phyloP scores from a whole-genome alignment of 1,140 invertebrate genomes.

The Drosophila trapezifrons region DNA sequence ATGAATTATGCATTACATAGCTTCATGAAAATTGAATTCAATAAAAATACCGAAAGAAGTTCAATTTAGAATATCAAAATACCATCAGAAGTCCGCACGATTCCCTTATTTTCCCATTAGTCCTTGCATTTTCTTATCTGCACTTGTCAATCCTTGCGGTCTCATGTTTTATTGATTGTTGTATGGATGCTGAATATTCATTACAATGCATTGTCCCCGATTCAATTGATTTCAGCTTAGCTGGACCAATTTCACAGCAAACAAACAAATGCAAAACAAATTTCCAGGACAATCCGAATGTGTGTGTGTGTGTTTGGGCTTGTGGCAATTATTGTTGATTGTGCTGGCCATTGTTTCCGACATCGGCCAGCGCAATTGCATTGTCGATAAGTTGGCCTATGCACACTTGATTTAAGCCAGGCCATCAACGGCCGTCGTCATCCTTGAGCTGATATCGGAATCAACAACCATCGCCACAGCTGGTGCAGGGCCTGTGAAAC shows the following conservation, averaged over 20 bases:
- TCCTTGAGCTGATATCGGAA: conserved; percentile 26
- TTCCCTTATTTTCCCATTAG: conserved; percentile 18
- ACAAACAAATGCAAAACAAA: conserved; percentile 31
- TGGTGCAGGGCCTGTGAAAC: conserved; percentile 9
- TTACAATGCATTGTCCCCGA: conserved; percentile 53
- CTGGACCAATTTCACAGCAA: conserved; percentile 34
- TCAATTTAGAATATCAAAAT: neutral
- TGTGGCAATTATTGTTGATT: conserved; percentile 68
- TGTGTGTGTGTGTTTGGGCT: conserved; percentile 36
- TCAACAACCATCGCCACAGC: conserved; percentile 19
- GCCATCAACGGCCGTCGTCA: conserved; percentile 16
- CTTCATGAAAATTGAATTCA: neutral
- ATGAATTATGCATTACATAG: neutral
- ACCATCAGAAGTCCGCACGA: neutral
- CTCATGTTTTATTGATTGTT: conserved; percentile 37
- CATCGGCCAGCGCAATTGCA: conserved; percentile 23
- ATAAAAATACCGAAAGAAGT: neutral
- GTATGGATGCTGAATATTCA: conserved; percentile 32
- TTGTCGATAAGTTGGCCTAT: conserved; percentile 45
- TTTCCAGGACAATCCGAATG: conserved; percentile 22
- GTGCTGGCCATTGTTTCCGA: conserved; percentile 56
- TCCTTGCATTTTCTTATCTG: conserved; percentile 30
- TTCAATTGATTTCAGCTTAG: conserved; percentile 57
- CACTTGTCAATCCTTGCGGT: conserved; percentile 13
- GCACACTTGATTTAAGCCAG: conserved; percentile 50